Conservation (phyloP, 2,113 vertebrate species). For the Chloropsis cyanopogon region DNA sequence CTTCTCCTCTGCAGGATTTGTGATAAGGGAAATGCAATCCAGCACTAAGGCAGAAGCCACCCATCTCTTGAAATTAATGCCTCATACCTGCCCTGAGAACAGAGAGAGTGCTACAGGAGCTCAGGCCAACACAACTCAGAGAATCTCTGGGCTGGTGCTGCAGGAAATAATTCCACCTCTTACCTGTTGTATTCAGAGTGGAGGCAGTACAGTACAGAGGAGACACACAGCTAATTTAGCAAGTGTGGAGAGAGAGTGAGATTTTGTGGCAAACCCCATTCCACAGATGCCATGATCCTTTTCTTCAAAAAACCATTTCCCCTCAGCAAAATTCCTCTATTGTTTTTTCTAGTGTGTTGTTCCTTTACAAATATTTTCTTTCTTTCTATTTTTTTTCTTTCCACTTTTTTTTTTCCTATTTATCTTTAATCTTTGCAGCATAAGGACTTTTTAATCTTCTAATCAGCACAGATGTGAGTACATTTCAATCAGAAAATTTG, state of each 20-base stretch:
- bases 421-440: not conserved
- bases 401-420: not conserved
- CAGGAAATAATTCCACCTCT: not conserved
- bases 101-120: not conserved
- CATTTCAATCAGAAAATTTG: not conserved
- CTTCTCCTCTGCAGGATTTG: not conserved
- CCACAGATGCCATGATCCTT: not conserved
- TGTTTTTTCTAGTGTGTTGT: not conserved
- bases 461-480: not conserved
- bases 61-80: not conserved
- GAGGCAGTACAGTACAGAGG: not conserved
- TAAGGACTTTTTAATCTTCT: not conserved
- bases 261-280: not conserved
- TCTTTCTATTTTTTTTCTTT: accelerated
- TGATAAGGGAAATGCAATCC: not conserved
- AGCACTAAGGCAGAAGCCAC: not conserved
- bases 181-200: not conserved
- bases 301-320: not conserved
- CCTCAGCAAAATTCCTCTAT: not conserved
- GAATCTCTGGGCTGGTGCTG: not conserved
- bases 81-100: not conserved
- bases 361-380: not conserved
- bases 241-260: not conserved
- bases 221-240: not conserved
- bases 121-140: not conserved